Conservation (phyloP, 2,797 vertebrate genomes). For the Odontamblyopus rebecca region DNA sequence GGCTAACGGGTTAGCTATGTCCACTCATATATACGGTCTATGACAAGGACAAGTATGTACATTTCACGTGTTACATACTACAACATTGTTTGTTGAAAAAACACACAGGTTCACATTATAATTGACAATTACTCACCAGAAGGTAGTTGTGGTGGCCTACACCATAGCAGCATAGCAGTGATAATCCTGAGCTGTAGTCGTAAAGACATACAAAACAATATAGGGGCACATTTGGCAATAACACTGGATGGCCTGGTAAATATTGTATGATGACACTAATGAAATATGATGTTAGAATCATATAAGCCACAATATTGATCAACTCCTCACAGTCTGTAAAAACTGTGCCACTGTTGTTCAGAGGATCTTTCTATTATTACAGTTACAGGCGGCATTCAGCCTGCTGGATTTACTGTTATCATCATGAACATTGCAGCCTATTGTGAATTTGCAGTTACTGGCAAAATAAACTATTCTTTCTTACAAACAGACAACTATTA, state of each 20-base stretch:
- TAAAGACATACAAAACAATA: too few species aligned
- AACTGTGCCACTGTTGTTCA: slow-evolving; percentile 10
- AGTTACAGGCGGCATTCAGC: background rate
- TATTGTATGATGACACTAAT: slow-evolving; percentile 19
- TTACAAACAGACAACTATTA: background rate
- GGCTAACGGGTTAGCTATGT: too few species aligned
- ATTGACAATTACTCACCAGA: too few species aligned
- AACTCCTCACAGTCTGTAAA: background rate
- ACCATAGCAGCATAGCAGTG: too few species aligned
- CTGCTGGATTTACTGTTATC: background rate
- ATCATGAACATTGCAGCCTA: background rate
- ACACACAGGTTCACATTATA: too few species aligned
- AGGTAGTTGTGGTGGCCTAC: too few species aligned
- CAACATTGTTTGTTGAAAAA: too few species aligned
- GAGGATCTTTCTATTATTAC: background rate
- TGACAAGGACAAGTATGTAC: too few species aligned
- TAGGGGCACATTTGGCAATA: background rate
- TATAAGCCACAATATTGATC: background rate
- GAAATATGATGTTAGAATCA: background rate
- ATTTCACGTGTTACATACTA: too few species aligned
- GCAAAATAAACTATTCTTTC: background rate
- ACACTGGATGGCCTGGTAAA: background rate
- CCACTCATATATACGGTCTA: too few species aligned
- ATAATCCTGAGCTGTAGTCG: background rate
- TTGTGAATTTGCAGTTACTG: background rate